Conservation (phyloP, 2,888 invertebrate genomes). For the Patella pellucida region DNA sequence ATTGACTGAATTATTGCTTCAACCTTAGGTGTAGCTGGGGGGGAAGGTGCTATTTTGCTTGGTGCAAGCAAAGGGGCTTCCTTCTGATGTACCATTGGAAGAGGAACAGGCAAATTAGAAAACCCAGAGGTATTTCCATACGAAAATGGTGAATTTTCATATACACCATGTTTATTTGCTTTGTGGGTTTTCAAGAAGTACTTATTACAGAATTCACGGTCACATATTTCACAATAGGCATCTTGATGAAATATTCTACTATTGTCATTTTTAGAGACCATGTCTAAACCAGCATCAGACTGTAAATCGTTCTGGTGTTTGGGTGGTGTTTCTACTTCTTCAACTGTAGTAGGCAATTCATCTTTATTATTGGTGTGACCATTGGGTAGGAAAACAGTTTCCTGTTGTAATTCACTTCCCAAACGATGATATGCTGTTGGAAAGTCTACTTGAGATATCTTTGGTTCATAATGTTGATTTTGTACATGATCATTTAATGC, state of each 20-base stretch:
- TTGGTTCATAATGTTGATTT: constrained; percentile 24
- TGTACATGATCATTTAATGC: constrained; percentile 36
- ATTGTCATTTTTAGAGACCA: constrained; percentile 26
- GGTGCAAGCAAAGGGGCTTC: constrained; percentile 32
- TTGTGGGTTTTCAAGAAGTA: constrained; percentile 98
- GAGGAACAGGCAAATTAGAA: constrained; percentile 38
- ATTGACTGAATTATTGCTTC: constrained; percentile 13
- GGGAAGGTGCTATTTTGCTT: constrained; percentile 40
- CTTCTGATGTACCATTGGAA: constrained; percentile 36
- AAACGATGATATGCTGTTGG: constrained; percentile 80
- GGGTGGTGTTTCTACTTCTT: constrained; percentile 15
- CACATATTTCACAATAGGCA: constrained; percentile 96
- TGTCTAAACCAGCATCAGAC: constrained; percentile 25
- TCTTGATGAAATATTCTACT: constrained; percentile 90
- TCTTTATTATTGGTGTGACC: constrained; percentile 44
- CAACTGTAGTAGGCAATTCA: constrained; percentile 3
- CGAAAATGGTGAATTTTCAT: constrained; percentile 57
- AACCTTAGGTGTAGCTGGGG: constrained; percentile 39
- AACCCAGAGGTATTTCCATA: constrained; percentile 5
- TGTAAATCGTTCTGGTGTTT: constrained; percentile 19
- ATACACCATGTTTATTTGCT: constrained; percentile 95
- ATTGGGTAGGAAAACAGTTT: constrained; percentile 49
- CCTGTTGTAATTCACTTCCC: constrained; percentile 81
- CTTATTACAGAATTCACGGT: constrained; percentile 98
- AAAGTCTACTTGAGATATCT: constrained; percentile 40